A percentile compares a stretch with the other conserved stretches of the same genome.
These are phyloP conservation scores for Drosophila fulvimacula DNA, from an alignment of 2,888 invertebrate genomes.

Conservation along the genomic window DNA sequence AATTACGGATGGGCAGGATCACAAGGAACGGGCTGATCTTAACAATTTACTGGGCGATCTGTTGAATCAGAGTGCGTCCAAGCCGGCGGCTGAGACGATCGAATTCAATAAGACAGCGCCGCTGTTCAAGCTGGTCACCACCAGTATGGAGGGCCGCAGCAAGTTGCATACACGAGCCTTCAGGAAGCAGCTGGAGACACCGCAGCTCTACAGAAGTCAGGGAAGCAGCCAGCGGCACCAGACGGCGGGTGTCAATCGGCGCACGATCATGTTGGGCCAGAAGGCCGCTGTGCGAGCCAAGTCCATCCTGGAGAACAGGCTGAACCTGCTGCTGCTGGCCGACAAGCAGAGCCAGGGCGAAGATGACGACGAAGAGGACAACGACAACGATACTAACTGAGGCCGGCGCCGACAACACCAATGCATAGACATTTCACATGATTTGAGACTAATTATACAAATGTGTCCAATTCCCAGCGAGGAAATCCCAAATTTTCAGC, in stretches of 20 bases:
- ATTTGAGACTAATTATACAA: not conserved
- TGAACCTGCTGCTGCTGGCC: not conserved
- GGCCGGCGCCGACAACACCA: not conserved
- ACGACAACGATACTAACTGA: not conserved
- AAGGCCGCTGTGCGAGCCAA: slow-evolving; percentile 4
- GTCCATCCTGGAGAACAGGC: slow-evolving; percentile 2
- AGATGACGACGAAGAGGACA: not conserved
- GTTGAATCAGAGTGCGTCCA: not conserved
- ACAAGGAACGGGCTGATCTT: slow-evolving; percentile 9
- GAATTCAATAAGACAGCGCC: slow-evolving; percentile 33
- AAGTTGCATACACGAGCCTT: slow-evolving; percentile 14
- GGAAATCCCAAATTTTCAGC: not conserved
- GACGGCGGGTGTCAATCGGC: not conserved
- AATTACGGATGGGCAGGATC: too few species aligned
- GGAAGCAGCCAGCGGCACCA: not conserved
- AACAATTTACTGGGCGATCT: slow-evolving; percentile 28
- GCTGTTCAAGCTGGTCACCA: slow-evolving; percentile 30
- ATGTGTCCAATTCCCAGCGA: not conserved
- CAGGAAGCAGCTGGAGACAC: slow-evolving; percentile 21
- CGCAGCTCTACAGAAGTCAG: slow-evolving; percentile 12
- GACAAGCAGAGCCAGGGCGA: not conserved
- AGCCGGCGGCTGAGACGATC: not conserved
- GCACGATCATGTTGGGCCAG: not conserved
- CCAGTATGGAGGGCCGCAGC: slow-evolving; percentile 29
- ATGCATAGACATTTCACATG: too few species aligned